Percentiles rank a stretch among this genome's conserved stretches.
phyloP scores from a whole-genome alignment of 2,797 vertebrate species.

The Chelmon rostratus region DNA sequence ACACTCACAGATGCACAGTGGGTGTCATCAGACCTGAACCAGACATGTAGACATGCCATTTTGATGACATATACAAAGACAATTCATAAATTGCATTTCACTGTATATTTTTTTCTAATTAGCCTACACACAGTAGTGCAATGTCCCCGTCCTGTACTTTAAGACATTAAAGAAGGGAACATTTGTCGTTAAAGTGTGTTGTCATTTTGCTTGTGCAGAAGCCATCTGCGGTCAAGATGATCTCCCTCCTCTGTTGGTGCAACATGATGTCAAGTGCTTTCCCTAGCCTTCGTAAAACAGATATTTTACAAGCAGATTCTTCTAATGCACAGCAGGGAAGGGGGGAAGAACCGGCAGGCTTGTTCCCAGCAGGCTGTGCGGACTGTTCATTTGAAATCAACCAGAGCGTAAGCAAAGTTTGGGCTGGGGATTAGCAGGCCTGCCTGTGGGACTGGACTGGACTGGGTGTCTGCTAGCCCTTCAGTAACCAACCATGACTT shows the following conservation, averaged over 20 bases:
- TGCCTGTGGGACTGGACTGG: slow-evolving; percentile 68
- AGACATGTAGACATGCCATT: slow-evolving; percentile 4
- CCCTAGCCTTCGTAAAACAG: slow-evolving; percentile 53
- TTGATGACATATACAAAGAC: background rate
- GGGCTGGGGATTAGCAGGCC: slow-evolving; percentile 77
- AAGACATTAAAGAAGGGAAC: background rate
- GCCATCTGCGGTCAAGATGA: slow-evolving; percentile 29
- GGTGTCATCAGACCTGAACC: background rate
- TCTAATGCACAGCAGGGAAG: slow-evolving; percentile 42
- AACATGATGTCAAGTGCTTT: slow-evolving; percentile 58
- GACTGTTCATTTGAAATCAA: slow-evolving; percentile 75
- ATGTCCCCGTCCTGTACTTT: background rate
- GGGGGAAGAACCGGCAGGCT: slow-evolving; percentile 36
- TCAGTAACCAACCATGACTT: slow-evolving; percentile 58
- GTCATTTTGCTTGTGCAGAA: slow-evolving; percentile 16
- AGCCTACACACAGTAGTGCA: background rate
- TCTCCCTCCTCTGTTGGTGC: slow-evolving; percentile 49
- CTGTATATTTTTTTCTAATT: background rate
- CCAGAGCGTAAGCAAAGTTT: slow-evolving; percentile 80
- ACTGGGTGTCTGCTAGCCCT: slow-evolving; percentile 52
- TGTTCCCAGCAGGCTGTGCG: slow-evolving; percentile 64
- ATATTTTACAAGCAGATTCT: slow-evolving; percentile 55
- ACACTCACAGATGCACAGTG: slow-evolving; percentile 8
- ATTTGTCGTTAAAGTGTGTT: background rate
- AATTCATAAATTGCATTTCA: background rate